Base-by-base conservation (phyloP, 2,888 invertebrate species). In the Callosobruchus maculatus region DNA sequence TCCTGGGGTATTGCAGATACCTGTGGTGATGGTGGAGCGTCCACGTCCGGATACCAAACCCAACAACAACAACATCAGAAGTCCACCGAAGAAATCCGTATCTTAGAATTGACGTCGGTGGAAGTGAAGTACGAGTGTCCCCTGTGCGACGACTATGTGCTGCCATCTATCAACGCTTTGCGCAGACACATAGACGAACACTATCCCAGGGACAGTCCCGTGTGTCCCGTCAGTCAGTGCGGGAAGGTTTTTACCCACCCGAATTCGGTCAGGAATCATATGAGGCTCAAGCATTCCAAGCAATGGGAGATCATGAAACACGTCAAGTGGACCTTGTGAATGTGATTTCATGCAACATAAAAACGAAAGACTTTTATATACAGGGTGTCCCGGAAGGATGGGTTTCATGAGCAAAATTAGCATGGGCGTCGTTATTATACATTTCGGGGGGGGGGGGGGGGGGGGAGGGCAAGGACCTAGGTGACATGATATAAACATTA, bases 261-360 rank as follows among this genome's bases (percentile, higher is more conserved):
- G 77, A 95, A 95, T 88, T 95, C 95, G 75, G 95, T 95, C 80
- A 91, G 95, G 82, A 95, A 95, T 89, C 95, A 95, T 88, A 95
- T 95, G 95, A 90, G 95, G 81, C 90, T 93, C 84, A 95, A 95
- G 87, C 95, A 95, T 87, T 91, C 93, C 71, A 88, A 90, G 80
- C 93, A 94, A 85, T 95, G 95, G 95, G 93, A 93, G 84, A 91
- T 91, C 86, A 95, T 95, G 92, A 95, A 95, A 88, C 93, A 93
- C 74, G 89, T 93, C 78, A 92, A 92, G 84, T 93, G 93, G 93
- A 91, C 92, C 83, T 91, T 84, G 76, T 84, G 81, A 78, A 49
- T 18, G 49, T 49, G 49, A 49, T n/a, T n/a, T n/a, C 7, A 49
- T 13, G 18, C 1, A 13, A 18, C 13, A 49, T 49, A 49, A 1